Conservation (phyloP, 2,113 vertebrate species). For the Cynoglossus semilaevis region DNA sequence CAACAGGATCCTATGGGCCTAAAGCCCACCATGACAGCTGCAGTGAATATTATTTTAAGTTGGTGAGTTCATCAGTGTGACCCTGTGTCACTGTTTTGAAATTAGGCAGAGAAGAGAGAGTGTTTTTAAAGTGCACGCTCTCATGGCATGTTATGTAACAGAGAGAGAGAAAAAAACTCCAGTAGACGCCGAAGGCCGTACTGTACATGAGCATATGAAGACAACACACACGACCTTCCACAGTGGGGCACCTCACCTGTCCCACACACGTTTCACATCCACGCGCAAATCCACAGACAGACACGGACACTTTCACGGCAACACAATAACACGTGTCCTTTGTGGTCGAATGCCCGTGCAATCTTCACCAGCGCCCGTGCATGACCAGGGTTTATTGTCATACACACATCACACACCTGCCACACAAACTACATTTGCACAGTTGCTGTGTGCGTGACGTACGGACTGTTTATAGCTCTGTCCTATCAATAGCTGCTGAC, state of each 20-base stretch:
- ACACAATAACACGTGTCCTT: constrained; percentile 7
- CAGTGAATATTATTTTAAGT: constrained; percentile 21
- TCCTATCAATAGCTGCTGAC: constrained; percentile 21
- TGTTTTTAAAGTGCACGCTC: background rate
- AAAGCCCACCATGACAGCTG: constrained; percentile 37
- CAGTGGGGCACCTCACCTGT: background rate
- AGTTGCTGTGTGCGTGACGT: constrained; percentile 3
- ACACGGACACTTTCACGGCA: background rate
- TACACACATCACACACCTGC: background rate
- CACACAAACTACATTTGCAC: constrained; percentile 18
- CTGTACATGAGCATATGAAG: background rate
- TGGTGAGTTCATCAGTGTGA: constrained; percentile 21
- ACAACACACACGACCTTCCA: background rate
- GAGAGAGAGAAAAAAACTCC: constrained; percentile 4
- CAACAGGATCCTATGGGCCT: background rate
- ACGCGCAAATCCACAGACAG: background rate
- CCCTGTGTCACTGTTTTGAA: constrained; percentile 13
- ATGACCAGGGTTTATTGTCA: constrained; percentile 16
- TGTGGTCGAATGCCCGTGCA: background rate
- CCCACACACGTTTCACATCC: background rate
- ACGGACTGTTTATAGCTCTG: constrained; percentile 17
- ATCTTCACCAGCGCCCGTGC: background rate
- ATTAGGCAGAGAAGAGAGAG: constrained; percentile 6
- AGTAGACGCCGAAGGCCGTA: background rate
- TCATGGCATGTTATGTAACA: constrained; percentile 18